Base-by-base conservation (phyloP, 2,888 invertebrate genomes). In the Lasioglossum malachurum region DNA sequence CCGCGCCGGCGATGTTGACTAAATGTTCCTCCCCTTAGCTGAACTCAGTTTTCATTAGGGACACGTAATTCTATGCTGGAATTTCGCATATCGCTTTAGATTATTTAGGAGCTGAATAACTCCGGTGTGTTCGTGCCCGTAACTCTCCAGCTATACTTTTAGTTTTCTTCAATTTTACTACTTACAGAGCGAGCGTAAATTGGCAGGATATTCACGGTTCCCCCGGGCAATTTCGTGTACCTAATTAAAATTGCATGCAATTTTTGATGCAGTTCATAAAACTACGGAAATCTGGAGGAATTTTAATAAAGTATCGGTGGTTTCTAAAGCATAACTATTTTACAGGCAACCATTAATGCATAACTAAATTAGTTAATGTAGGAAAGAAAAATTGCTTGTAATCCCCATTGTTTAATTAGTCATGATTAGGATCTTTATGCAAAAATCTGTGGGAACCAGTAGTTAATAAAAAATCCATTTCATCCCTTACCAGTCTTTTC, bases 1-100 rank as follows among this genome's bases (percentile, higher is more conserved):
- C 77, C 67, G 64, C 60, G 72, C 49, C 10, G 49, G 0, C 80
- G 23, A 69, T 75, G 73, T 81, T 81, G 84, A 87, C 78, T 83
- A 77, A 80, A 81, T n/a, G 73, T 78, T 46, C 57, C n/a, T 35
- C 23, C 35, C 53, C 64, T 74, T 46, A 53, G 8, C 60, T 10
- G 7, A 67, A 77, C 49, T 78, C 46, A 38, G 78, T 87, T 86
- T 82, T 85, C 85, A 81, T 86, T 84, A 60, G 23, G 71, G 77
- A 60, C 49, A 75, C 46, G 53, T 38, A 64, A 64, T 60, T 75
- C 53, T 41, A 16, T 46, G 46, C 31, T 27, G 35, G 78, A 60
- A 83, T 71, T 41, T 72, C 12, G 35, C 64, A 53, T 49, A 57
- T 46, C n/a, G 41, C n/a, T 27, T 67, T 76, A 77, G n/a, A 67